These are phyloP conservation scores for Chrysogorgia sp. DNA, from an alignment of 92 coral and sea anemone genomes.

Conservation along the genomic window DNA sequence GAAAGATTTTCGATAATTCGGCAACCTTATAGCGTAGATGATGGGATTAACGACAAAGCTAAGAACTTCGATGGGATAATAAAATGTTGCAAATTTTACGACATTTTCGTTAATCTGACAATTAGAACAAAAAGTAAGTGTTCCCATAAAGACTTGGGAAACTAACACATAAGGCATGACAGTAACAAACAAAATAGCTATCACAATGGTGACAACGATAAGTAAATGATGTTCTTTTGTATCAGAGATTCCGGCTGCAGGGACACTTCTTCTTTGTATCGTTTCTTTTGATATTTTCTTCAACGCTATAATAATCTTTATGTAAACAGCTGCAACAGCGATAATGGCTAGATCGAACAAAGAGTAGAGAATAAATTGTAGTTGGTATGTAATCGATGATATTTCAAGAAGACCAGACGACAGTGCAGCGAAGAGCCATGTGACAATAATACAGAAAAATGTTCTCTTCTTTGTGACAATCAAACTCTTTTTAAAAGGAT, in stretches of 20 bases:
- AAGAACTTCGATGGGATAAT: constrained; percentile 7
- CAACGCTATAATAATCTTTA: constrained; percentile 9
- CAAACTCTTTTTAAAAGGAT: constrained; percentile 9
- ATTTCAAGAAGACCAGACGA: constrained; percentile 1
- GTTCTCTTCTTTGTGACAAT: constrained; percentile 21
- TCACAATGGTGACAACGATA: constrained; percentile 8
- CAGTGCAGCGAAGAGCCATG: constrained; percentile 5
- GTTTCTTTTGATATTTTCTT: background rate
- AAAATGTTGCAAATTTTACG: background rate
- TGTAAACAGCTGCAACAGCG: background rate
- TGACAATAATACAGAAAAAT: background rate
- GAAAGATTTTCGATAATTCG: constrained; percentile 21
- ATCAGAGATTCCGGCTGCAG: background rate
- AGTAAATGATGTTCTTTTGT: constrained; percentile 5
- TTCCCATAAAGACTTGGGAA: constrained; percentile 12
- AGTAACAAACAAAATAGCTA: constrained; percentile 10
- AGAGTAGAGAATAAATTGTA: background rate
- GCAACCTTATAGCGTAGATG: constrained; percentile 22
- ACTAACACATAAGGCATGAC: constrained; percentile 20
- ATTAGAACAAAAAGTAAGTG: background rate
- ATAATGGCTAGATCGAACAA: constrained; percentile 16
- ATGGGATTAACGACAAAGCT: constrained; percentile 28
- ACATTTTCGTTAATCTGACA: background rate
- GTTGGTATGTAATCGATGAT: background rate
- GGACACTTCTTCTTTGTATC: background rate